Conservation (phyloP, 2,888 invertebrate genomes). For the Drosophila putrida region DNA sequence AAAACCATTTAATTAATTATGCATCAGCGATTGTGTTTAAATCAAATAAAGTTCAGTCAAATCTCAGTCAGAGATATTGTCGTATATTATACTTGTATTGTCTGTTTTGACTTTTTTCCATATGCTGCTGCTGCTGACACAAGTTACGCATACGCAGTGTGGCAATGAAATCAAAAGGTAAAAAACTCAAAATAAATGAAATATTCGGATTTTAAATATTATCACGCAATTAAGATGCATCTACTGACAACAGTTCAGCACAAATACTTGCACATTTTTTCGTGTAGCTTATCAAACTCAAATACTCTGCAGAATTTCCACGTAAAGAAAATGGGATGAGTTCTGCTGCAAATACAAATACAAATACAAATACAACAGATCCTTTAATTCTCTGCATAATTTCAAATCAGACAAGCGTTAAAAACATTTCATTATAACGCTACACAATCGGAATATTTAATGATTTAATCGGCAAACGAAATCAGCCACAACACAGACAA, state of each 20-base stretch:
- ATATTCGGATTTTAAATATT: slow-evolving; percentile 8
- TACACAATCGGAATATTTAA: slow-evolving; percentile 85
- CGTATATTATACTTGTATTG: slow-evolving; percentile 22
- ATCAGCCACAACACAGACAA: slow-evolving; percentile 60
- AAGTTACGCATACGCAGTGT: slow-evolving; percentile 60
- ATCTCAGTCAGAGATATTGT: slow-evolving; percentile 49
- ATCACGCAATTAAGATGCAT: slow-evolving; percentile 14
- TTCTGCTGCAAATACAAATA: slow-evolving; percentile 53
- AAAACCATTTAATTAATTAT: slow-evolving; percentile 80
- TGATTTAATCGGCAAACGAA: slow-evolving; percentile 81
- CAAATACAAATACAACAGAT: slow-evolving; percentile 65
- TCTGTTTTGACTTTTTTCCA: slow-evolving; percentile 11
- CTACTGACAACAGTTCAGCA: background rate
- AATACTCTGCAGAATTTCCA: slow-evolving; percentile 45
- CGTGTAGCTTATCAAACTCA: slow-evolving; percentile 1
- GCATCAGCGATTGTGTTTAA: slow-evolving; percentile 83
- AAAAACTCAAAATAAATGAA: background rate
- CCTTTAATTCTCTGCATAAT: slow-evolving; percentile 84
- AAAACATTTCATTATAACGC: slow-evolving; percentile 85
- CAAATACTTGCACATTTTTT: slow-evolving; percentile 2
- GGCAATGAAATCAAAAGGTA: slow-evolving; percentile 1
- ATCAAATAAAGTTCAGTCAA: slow-evolving; percentile 67
- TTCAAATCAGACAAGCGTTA: slow-evolving; percentile 84
- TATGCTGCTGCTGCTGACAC: slow-evolving; percentile 17
- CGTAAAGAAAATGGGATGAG: slow-evolving; percentile 25